Evolutionary conservation across 2,113 vertebrate species (phyloP), one percentile per base, ranked within the genome.

Genomic region (Heterocephalus glaber): DNA sequence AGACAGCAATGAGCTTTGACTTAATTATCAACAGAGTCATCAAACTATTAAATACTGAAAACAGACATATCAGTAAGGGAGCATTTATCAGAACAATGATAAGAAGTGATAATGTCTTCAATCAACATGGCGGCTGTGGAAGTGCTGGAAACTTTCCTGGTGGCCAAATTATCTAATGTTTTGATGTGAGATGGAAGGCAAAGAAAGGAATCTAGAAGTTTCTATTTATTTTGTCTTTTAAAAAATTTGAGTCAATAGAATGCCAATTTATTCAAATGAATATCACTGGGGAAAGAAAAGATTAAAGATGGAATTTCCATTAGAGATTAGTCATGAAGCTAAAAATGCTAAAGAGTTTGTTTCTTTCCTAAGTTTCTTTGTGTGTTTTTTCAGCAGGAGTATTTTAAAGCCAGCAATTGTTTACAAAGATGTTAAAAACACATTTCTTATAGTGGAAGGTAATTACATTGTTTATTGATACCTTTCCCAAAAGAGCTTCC

Each of bases 381-480:
- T 63, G 11, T 1, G 4, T 0, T 65, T n/a, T 56, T 47, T 41
- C 47, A 49, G 0, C 7, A 81, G 2, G 56, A 7, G 1, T 2
- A 65, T 72, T 74, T 24, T 60, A 54, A 77, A 41, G 19, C 35
- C 63, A 17, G 3, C 5, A 77, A 47, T 56, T 56, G 1, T 61
- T 60, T 56, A 56, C 41, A 70, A 74, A 82, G 7, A 66, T 49
- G 1, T 49, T 44, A 13, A 49, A 94, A 74, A 49, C 24, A 44
- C 26, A 54, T 76, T 61, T 60, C 13, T 38, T 74, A 24, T 1
- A 1, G 13, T 8, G 0, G 7, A 76, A 90, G 26, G 2, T 52
- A 83, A 93, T 16, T 49, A 17, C 6, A 60, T 0, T 41, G 19
- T 7, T 47, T 86, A 61, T 68, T 85, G 95, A 88, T 80, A 16